A percentile compares a stretch with the other conserved stretches of the same genome.
These are phyloP conservation scores for Jaculus jaculus DNA, from an alignment of 2,113 vertebrate species.

Conservation along the genomic window DNA sequence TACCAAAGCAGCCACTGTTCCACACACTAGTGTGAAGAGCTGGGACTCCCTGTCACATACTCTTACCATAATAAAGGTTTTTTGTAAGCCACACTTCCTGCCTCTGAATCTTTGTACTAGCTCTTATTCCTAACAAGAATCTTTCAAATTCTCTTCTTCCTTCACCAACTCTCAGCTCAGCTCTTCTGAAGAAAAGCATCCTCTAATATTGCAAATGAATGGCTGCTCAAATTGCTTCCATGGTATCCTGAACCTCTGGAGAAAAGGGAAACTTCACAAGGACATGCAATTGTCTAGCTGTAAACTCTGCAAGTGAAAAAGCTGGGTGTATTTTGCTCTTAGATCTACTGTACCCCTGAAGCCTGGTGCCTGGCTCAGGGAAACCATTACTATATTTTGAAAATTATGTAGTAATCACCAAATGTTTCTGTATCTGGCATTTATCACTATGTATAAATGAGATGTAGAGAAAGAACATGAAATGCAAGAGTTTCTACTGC, in stretches of 20 bases:
- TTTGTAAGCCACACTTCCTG: too few relatives aligned
- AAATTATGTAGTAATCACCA: conserved; percentile 20
- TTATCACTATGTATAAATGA: not conserved
- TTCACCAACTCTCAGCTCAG: not conserved
- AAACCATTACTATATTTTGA: not conserved
- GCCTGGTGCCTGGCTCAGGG: not conserved
- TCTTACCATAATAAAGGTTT: too few relatives aligned
- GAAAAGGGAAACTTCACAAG: not conserved
- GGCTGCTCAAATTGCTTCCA: not conserved
- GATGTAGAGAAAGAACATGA: not conserved
- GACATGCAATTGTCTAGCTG: not conserved
- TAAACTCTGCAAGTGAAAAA: not conserved
- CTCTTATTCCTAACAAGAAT: not conserved
- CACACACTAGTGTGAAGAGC: not conserved
- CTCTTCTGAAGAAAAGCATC: not conserved
- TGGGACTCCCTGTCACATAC: too few relatives aligned
- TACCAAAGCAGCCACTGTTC: not conserved
- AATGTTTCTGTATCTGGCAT: not conserved
- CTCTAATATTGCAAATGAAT: not conserved
- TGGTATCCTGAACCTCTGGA: not conserved
- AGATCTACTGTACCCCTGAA: not conserved
- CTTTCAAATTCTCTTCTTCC: not conserved
- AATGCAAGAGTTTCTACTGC: not conserved
- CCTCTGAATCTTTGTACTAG: too few relatives aligned
- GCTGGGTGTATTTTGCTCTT: not conserved